Percentiles rank a stretch among this genome's conserved stretches.
These are phyloP conservation scores for Leptoclinus maculatus DNA, from an alignment of 2,797 vertebrate species.

Conservation along the genomic window DNA sequence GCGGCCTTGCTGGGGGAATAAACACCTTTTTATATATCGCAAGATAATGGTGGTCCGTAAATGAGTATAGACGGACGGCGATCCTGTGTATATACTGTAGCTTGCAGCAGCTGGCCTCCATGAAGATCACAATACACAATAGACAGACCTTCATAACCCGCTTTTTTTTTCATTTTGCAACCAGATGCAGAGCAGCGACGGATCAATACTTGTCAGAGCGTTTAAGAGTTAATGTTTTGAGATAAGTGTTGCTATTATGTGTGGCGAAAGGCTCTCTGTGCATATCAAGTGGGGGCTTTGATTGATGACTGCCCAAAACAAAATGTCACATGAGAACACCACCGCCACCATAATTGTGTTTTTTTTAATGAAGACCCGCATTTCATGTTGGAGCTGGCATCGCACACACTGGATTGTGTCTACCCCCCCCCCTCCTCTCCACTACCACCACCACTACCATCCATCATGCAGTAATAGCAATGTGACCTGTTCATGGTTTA, in stretches of 20 bases:
- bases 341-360: slow-evolving; percentile 71
- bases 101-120: neutral
- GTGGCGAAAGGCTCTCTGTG: slow-evolving; percentile 50
- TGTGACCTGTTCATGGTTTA: slow-evolving; percentile 47
- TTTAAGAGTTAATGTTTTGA: slow-evolving; percentile 68
- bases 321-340: slow-evolving; percentile 68
- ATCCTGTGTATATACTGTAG: neutral
- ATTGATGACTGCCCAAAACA: slow-evolving; percentile 80
- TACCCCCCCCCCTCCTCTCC: slow-evolving; percentile 1
- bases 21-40: slow-evolving; percentile 71
- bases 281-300: slow-evolving; percentile 68
- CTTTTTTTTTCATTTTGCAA: slow-evolving; percentile 35
- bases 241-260: slow-evolving; percentile 71
- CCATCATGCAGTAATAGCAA: slow-evolving; percentile 66
- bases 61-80: slow-evolving; percentile 42
- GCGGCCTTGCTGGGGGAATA: slow-evolving; percentile 55
- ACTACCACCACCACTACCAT: slow-evolving; percentile 34
- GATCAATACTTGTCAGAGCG: slow-evolving; percentile 72
- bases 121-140: slow-evolving; percentile 1
- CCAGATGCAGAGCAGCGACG: slow-evolving; percentile 18
- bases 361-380: slow-evolving; percentile 79
- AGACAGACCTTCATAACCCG: neutral
- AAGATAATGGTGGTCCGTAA: slow-evolving; percentile 55
- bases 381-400: slow-evolving; percentile 75
- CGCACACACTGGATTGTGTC: slow-evolving; percentile 76